Evolutionary conservation across 2,797 vertebrate species (phyloP), one percentile per base, ranked within the genome.

Genomic region (Muraenolepis orangiensis): DNA sequence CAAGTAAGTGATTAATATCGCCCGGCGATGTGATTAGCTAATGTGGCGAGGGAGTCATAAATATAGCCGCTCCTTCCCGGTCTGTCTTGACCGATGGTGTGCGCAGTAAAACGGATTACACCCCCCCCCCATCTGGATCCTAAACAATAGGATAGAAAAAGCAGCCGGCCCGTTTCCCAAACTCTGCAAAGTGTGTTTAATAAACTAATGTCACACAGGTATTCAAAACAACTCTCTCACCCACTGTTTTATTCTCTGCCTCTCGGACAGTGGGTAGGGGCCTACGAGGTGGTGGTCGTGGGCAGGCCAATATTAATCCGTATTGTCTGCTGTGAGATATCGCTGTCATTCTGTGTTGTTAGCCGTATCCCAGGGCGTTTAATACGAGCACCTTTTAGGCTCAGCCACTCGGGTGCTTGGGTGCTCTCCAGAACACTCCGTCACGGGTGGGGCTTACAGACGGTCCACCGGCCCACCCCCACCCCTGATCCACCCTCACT

Each of bases 1-100:
- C 76, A 84, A 78, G 76, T 90, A 84, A 78, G 76, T 90, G 89
- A 91, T 91, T 89, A 87, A 90, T 88, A 82, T 81, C 78, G n/a
- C n/a, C n/a, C n/a, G 77, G 40, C 74, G 81, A 84, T 84, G 85
- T 87, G 83, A 90, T 87, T 84, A 74, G 83, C 86, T 84, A 85
- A 87, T 90, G 89, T 86, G 82, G 72, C 75, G 74, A 42, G 76
- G 76, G 81, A 81, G 81, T 78, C 72, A 30, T 77, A 28, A 76
- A 83, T 81, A 81, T 34, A 76, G 82, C 85, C 83, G 72, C 75
- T 82, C 72, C 79, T 72, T 74, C n/a, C 0, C 70, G 46, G 69
- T n/a, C 78, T 81, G 20, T 38, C 69, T 80, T 72, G 76, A 36
- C 75, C 69, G 71, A 66, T 72, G 78, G 74, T 77, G 78, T 79